Base-by-base conservation (phyloP, 2,113 vertebrate genomes). In the Verasper variegatus region DNA sequence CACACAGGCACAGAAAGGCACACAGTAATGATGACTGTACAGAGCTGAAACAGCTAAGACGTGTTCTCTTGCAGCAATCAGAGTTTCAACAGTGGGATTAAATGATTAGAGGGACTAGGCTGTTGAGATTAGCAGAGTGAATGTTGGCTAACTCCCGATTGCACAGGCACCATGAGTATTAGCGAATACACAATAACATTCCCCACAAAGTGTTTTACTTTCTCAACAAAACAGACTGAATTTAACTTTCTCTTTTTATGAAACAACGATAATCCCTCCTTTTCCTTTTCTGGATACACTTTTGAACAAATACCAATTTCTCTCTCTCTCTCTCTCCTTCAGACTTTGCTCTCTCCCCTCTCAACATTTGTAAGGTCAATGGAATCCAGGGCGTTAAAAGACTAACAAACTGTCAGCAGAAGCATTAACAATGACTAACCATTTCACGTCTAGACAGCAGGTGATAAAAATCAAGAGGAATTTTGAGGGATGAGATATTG, bases 41-140 rank as follows among this genome's bases (percentile, higher is more conserved):
- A 15, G n/a, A 24, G 3, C 11, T 35, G 24, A 35, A 82, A 75
- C 21, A 62, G 70, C 49, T 79, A 26, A 81, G 49, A 9, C 13
- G 20, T 24, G 27, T 61, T 73, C 57, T 79, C 54, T 77, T 71
- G 69, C 76, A 78, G 42, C 65, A 88, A 47, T 26, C 63, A 56
- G 35, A 57, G 70, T 84, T 90, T 87, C 87, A 54, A 81, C 85
- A 87, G 60, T 26, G 23, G 63, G 13, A 76, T 73, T 87, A 83
- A 81, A 42, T 27, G 91, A 90, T 93, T 83, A 85, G 20, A 26
- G 40, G 40, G 45, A 86, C 86, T 56, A 75, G 65, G 70, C 71
- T 77, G 74, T 1, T 72, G 55, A 68, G 83, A 86, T 90, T 86
- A 86, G 60, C 37, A 47, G 1, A 0, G 0, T 21, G 52, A 9